Conservation (phyloP, 2,888 invertebrate species). For the Hirudinaria manillensis region DNA sequence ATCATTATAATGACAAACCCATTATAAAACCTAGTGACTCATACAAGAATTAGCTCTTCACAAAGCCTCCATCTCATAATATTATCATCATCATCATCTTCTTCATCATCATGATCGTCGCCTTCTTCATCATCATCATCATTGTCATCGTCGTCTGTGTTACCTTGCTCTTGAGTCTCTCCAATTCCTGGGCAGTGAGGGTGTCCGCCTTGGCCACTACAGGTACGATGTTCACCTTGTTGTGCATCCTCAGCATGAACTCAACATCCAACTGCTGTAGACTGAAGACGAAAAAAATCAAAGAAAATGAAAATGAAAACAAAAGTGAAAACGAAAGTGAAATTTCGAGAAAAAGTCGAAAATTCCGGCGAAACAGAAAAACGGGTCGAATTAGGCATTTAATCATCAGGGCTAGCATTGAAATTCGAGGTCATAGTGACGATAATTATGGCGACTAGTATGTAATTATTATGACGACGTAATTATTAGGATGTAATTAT, state of each 20-base stretch:
- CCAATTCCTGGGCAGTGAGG: conserved; percentile 51
- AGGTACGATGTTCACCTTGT: conserved; percentile 55
- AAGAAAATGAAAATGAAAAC: not conserved
- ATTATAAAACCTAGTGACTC: too few species aligned
- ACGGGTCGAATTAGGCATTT: too few species aligned
- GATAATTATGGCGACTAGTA: too few species aligned
- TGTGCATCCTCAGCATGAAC: conserved; percentile 52
- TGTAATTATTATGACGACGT: too few species aligned
- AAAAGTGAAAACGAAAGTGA: too few species aligned
- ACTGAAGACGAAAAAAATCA: conserved; percentile 57
- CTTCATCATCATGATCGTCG: not conserved
- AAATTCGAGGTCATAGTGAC: too few species aligned
- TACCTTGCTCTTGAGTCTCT: conserved; percentile 55
- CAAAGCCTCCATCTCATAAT: conserved; percentile 5
- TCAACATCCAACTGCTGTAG: conserved; percentile 52
- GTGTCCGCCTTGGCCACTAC: conserved; percentile 55
- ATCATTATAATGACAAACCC: too few species aligned
- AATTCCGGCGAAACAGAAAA: too few species aligned
- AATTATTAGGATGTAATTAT: too few species aligned
- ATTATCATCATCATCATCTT: conserved; percentile 9
- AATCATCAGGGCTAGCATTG: too few species aligned
- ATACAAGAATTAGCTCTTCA: not conserved
- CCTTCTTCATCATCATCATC: not conserved
- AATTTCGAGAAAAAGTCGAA: too few species aligned
- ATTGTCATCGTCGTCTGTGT: not conserved